Conservation (phyloP, 2,888 invertebrate species). For the Parapristionchus giblindavisi region DNA sequence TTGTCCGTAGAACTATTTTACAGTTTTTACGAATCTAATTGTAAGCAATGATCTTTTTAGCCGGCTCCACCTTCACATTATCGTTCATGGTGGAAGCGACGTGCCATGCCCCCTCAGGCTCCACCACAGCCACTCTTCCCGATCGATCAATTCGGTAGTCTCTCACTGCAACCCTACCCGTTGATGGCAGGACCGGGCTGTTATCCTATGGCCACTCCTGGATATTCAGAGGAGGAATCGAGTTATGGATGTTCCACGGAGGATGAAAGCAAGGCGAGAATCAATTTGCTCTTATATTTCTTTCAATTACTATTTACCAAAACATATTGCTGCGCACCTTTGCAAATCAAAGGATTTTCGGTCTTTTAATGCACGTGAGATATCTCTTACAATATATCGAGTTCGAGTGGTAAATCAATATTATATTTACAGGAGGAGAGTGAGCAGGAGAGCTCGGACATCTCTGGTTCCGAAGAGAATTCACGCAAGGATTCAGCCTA, state of each 20-base stretch:
- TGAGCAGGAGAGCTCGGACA: constrained; percentile 35
- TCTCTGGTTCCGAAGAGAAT: constrained; percentile 15
- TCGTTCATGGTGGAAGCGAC: constrained; percentile 20
- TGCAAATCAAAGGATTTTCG: too few species aligned
- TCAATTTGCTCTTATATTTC: background rate
- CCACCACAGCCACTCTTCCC: constrained; percentile 33
- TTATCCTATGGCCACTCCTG: background rate
- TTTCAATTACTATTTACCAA: background rate
- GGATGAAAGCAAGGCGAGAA: constrained; percentile 32
- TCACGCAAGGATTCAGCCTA: constrained; percentile 35
- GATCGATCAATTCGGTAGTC: constrained; percentile 10
- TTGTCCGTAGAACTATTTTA: too few species aligned
- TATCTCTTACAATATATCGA: too few species aligned
- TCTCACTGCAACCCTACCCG: constrained; percentile 6
- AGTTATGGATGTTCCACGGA: constrained; percentile 33
- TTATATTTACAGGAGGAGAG: constrained; percentile 33
- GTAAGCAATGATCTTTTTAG: too few species aligned
- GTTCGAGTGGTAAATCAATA: background rate
- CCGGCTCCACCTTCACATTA: constrained; percentile 35
- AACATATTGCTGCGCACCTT: too few species aligned
- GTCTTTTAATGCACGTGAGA: too few species aligned
- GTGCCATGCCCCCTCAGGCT: background rate
- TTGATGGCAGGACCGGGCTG: too few species aligned
- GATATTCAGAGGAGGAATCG: constrained; percentile 32
- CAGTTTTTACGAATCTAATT: too few species aligned